Evolutionary conservation across 1,140 invertebrate species (phyloP).

Genomic region (Penaeus japonicus): DNA sequence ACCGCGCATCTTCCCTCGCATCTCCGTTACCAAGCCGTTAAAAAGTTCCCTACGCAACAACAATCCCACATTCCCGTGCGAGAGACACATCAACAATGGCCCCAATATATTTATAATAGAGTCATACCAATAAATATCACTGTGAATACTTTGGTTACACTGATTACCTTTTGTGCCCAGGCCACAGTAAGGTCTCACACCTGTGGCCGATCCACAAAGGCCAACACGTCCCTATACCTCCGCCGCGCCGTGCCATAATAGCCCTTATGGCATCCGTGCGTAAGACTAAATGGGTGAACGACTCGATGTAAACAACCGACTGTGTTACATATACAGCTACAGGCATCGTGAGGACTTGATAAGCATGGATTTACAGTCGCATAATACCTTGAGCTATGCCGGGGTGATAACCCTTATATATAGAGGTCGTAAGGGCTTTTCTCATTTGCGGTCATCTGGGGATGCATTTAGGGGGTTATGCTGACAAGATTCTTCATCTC

Average conservation of each 20-base stretch:
- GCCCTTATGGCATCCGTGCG: background rate
- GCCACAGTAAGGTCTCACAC: background rate
- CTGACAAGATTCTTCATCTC: background rate
- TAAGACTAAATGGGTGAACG: background rate
- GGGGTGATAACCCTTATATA: background rate
- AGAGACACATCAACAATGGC: too few species aligned
- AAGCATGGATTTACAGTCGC: conserved; percentile 4
- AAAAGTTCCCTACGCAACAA: too few species aligned
- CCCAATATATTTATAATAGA: too few species aligned
- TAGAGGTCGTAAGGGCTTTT: too few species aligned
- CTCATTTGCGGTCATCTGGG: background rate
- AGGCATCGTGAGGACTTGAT: conserved; percentile 9
- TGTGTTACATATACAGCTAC: conserved; percentile 16
- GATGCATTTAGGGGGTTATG: conserved; percentile 16
- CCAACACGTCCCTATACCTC: background rate
- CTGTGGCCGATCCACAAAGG: background rate
- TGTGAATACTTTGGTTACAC: background rate
- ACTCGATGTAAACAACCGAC: conserved; percentile 10
- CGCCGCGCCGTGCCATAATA: background rate
- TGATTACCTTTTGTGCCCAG: background rate
- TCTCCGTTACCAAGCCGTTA: too few species aligned
- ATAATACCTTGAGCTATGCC: background rate
- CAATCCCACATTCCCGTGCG: too few species aligned
- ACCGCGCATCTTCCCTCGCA: too few species aligned
- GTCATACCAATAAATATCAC: background rate